These are phyloP conservation scores for Heteromurus nitidus DNA, from an alignment of 2,888 invertebrate genomes.

Conservation along the genomic window DNA sequence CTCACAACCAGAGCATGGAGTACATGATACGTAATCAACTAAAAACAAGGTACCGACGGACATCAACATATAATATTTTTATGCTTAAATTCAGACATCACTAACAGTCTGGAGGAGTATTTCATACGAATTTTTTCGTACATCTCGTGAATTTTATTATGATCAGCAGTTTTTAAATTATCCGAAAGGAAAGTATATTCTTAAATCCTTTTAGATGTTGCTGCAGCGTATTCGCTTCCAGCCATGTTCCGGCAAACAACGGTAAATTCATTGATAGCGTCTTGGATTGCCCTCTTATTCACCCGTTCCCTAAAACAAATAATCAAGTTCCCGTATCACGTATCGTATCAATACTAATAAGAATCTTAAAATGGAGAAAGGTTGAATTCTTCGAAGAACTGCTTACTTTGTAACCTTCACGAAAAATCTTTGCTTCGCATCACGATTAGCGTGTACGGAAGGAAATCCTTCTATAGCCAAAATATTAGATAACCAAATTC, in stretches of 20 bases:
- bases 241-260: conserved; percentile 71
- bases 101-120: no score
- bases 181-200: no score
- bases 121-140: no score
- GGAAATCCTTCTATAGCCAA: conserved; percentile 70
- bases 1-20: no score
- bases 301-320: conserved; percentile 68
- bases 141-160: no score
- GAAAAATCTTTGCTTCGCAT: conserved; percentile 69
- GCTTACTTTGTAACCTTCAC: conserved; percentile 70
- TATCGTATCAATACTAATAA: neutral
- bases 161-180: no score
- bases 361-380: neutral
- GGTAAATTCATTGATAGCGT: conserved; percentile 72
- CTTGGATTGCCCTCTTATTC: conserved; percentile 70
- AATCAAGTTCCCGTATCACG: no score
- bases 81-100: no score
- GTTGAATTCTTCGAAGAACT: neutral
- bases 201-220: conserved; percentile 69
- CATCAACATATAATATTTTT: no score
- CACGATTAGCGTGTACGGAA: conserved; percentile 64
- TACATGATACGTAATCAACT: no score
- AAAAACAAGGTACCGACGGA: no score
- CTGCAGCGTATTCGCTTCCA: conserved; percentile 71
- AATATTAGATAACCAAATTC: conserved; percentile 70